Conservation (phyloP, 1,140 invertebrate species). For the Stegodyphus mimosarum region DNA sequence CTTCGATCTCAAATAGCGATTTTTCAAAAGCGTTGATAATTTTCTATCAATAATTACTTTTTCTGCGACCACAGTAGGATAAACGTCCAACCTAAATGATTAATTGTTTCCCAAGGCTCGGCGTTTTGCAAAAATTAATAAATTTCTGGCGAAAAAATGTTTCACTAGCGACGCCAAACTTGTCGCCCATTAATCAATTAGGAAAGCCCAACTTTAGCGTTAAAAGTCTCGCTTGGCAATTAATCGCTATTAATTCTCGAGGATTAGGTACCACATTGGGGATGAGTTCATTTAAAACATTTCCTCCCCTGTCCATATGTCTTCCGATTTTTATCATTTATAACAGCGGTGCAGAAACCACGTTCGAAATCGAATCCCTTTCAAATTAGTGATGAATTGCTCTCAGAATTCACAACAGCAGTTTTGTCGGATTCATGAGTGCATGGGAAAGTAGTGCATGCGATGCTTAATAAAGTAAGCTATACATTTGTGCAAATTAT, state of each 20-base stretch:
- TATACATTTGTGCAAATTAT: no score
- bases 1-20: not conserved
- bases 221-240: conserved; percentile 35
- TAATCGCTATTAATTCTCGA: conserved; percentile 49
- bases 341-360: no score
- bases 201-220: conserved; percentile 25
- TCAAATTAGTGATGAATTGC: no score
- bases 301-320: no score
- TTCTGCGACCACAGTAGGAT: not conserved
- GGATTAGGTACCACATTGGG: not conserved
- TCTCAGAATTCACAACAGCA: no score
- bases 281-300: no score
- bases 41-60: conserved; percentile 14
- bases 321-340: no score
- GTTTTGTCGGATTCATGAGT: no score
- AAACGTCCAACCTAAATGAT: conserved; percentile 29
- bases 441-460: no score
- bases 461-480: no score
- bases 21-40: conserved; percentile 13
- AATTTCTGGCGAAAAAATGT: conserved; percentile 23
- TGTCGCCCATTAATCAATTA: conserved; percentile 50
- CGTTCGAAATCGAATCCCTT: no score
- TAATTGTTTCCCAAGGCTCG: conserved; percentile 44
- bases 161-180: conserved; percentile 16
- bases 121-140: conserved; percentile 40